phyloP scores from a whole-genome alignment of 2,113 vertebrate species.

The human (Homo sapiens) region DNA sequence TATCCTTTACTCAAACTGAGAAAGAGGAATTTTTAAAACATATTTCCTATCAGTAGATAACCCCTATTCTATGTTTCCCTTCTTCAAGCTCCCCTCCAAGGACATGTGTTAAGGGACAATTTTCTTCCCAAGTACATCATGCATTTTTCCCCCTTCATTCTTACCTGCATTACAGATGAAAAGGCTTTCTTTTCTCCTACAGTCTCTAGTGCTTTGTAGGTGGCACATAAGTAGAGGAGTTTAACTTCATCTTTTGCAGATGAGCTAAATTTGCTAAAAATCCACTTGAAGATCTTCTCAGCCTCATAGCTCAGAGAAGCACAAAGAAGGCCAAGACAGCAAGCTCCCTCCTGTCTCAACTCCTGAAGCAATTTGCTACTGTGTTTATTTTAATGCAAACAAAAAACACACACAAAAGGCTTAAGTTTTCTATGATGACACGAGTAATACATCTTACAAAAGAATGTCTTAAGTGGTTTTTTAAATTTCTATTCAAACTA shows the following conservation, averaged over 20 bases:
- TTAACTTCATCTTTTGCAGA: conserved; percentile 97
- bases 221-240: conserved; percentile 95
- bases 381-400: conserved; percentile 72
- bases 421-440: conserved; percentile 58
- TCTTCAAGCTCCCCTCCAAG: too few relatives aligned
- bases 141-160: too few relatives aligned
- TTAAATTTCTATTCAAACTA: conserved; percentile 43
- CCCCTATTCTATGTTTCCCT: too few relatives aligned
- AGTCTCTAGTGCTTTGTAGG: conserved; percentile 36
- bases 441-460: background rate
- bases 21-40: background rate
- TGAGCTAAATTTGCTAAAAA: conserved; percentile 96
- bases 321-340: conserved; percentile 96
- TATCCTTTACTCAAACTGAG: conserved; percentile 15
- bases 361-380: conserved; percentile 99
- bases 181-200: too few relatives aligned
- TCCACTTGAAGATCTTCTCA: conserved; percentile 99
- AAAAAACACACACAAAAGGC: conserved; percentile 46
- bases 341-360: conserved; percentile 96
- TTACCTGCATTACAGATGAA: too few relatives aligned
- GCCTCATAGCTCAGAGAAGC: conserved; percentile 96
- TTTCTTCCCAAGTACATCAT: too few relatives aligned
- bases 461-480: background rate
- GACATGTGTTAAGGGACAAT: too few relatives aligned
- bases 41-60: too few relatives aligned